These are phyloP conservation scores for Sternarchorhynchus goeldii DNA, from an alignment of 2,797 vertebrate species.

Conservation along the genomic window DNA sequence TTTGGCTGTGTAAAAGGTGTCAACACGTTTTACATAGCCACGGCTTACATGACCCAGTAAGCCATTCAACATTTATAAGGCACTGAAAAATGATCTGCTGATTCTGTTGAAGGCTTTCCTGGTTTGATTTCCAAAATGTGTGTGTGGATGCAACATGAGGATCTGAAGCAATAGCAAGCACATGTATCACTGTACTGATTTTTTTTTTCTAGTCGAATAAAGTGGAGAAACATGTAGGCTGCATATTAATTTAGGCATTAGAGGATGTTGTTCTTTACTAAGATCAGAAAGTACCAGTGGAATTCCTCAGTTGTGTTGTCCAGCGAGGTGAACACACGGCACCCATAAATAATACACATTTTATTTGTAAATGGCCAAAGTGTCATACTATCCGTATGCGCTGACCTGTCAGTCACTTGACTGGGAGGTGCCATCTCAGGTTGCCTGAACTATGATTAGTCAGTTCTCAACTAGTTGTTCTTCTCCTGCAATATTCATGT, in stretches of 20 bases:
- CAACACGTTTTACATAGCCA: constrained; percentile 44
- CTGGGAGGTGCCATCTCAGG: constrained; percentile 64
- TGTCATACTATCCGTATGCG: constrained; percentile 64
- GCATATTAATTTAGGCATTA: constrained; percentile 7
- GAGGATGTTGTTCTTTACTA: constrained; percentile 53
- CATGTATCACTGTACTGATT: no score
- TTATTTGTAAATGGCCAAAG: constrained; percentile 50
- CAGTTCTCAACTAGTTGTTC: constrained; percentile 75
- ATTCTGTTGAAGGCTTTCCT: constrained; percentile 30
- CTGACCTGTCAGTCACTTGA: constrained; percentile 65
- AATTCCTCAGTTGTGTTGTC: constrained; percentile 47
- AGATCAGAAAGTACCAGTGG: constrained; percentile 34
- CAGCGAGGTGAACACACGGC: constrained; percentile 52
- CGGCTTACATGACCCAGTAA: constrained; percentile 56
- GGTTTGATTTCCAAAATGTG: constrained; percentile 23
- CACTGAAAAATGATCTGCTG: constrained; percentile 46
- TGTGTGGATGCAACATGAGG: background rate
- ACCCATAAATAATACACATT: constrained; percentile 58
- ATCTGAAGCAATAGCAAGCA: no score
- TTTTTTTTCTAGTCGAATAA: constrained; percentile 5
- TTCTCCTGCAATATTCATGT: constrained; percentile 73
- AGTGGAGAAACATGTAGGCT: background rate
- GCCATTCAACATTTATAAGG: constrained; percentile 56
- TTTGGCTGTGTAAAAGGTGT: constrained; percentile 57
- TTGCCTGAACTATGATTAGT: constrained; percentile 74